Conservation (phyloP, 2,113 vertebrate genomes). For the Osmerus mordax region DNA sequence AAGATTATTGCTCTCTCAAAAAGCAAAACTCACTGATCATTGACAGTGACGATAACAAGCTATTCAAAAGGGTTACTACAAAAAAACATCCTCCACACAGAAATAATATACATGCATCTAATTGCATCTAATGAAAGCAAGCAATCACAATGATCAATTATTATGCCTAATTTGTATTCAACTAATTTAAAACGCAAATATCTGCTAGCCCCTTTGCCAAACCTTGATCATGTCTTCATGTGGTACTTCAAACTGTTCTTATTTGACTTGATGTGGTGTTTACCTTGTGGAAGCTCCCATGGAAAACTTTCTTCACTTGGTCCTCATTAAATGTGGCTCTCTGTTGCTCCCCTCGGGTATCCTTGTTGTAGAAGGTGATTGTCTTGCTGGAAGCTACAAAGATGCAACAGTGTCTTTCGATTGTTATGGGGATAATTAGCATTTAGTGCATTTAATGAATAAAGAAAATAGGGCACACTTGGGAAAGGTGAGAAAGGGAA, state of each 20-base stretch:
- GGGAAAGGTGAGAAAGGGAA: too few relatives aligned
- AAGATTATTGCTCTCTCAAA: neutral
- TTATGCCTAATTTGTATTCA: slow-evolving; percentile 8
- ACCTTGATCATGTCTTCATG: slow-evolving; percentile 26
- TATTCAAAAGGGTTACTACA: neutral
- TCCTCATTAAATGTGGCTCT: slow-evolving; percentile 86
- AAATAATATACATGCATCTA: neutral
- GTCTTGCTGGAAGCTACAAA: slow-evolving; percentile 88
- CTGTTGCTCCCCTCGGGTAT: slow-evolving; percentile 88
- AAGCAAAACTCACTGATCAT: neutral
- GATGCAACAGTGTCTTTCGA: slow-evolving; percentile 24
- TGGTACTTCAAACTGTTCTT: neutral
- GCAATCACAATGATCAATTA: neutral
- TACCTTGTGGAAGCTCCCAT: slow-evolving; percentile 99
- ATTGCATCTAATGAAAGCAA: neutral
- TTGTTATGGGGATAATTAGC: neutral
- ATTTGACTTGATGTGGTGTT: slow-evolving; percentile 38
- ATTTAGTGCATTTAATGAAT: neutral
- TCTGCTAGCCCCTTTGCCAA: slow-evolving; percentile 2
- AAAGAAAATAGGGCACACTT: too few relatives aligned
- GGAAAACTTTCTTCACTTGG: slow-evolving; percentile 89
- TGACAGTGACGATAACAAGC: neutral
- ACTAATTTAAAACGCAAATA: slow-evolving; percentile 1
- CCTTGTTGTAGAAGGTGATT: slow-evolving; percentile 96
- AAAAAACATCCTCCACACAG: neutral